Conservation (phyloP, 53 echinoderm and acorn worm species). For the Luidia sarsii region DNA sequence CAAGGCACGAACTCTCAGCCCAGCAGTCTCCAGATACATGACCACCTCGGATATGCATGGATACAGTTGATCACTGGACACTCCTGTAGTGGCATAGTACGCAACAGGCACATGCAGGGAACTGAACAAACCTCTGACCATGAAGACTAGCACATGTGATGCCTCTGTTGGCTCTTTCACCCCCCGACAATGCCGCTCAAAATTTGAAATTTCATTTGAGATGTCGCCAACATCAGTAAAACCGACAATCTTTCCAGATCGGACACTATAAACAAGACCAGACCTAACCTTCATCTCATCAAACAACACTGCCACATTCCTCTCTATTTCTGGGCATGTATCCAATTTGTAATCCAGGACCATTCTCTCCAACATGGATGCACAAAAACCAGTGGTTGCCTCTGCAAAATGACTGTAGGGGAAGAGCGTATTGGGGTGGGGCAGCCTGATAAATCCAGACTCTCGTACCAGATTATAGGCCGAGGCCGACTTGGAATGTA, state of each 20-base stretch:
- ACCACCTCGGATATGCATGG: conserved; percentile 24
- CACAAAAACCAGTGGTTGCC: conserved; percentile 23
- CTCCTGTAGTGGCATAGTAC: conserved; percentile 25
- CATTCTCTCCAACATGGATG: conserved; percentile 10
- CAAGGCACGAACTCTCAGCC: conserved; percentile 31
- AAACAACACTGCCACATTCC: conserved; percentile 32
- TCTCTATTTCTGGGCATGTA: background rate
- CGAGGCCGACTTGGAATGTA: background rate
- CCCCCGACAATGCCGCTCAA: conserved; percentile 7
- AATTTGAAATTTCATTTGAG: conserved; percentile 20
- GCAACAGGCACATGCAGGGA: conserved; percentile 21
- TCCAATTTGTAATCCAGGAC: background rate
- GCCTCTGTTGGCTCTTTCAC: background rate
- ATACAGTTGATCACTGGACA: conserved; percentile 6
- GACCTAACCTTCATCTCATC: conserved; percentile 63
- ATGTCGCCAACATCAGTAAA: too few relatives aligned
- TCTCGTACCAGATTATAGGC: conserved; percentile 2
- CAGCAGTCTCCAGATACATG: conserved; percentile 12
- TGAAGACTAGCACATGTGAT: conserved; percentile 27
- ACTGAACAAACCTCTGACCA: conserved; percentile 18
- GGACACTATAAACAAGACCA: conserved; percentile 34
- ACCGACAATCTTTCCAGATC: conserved; percentile 41
- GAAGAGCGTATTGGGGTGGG: conserved; percentile 1
- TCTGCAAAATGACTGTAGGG: conserved; percentile 52
- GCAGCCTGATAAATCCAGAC: conserved; percentile 6